Percentiles rank a stretch among this genome's conserved stretches.
phyloP scores from a whole-genome alignment of 2,797 vertebrate species.

The Psittacula derbiana region DNA sequence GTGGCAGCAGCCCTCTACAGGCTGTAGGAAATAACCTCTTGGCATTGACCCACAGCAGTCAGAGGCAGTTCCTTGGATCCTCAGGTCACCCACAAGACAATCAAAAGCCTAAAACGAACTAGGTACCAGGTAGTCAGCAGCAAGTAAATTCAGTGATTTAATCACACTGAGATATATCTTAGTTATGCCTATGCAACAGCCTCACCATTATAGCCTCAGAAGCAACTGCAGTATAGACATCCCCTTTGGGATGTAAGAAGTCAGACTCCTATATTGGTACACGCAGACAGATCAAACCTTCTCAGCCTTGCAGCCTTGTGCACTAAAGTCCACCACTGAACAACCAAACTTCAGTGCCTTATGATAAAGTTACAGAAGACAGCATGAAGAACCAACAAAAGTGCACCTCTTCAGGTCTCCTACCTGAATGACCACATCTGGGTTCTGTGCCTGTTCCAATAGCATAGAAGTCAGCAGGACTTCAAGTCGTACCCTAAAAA shows the following conservation, averaged over 20 bases:
- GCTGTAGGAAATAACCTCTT: neutral
- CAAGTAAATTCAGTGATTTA: neutral
- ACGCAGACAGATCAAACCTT: neutral
- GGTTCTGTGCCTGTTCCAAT: neutral
- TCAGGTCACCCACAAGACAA: neutral
- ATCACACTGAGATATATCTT: neutral
- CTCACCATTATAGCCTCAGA: fast-evolving
- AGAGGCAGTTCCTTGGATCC: neutral
- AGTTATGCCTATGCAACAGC: neutral
- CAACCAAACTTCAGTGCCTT: neutral
- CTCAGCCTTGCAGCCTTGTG: neutral
- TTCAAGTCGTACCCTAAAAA: neutral
- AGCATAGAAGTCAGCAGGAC: neutral
- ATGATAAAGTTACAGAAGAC: neutral
- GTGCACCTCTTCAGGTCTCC: neutral
- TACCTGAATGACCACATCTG: neutral
- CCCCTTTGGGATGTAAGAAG: neutral
- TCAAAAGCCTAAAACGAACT: neutral
- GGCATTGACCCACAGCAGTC: neutral
- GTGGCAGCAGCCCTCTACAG: neutral
- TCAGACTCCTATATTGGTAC: fast-evolving
- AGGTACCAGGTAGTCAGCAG: neutral
- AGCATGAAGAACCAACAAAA: neutral
- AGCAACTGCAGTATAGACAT: neutral
- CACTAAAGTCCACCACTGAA: neutral